phyloP scores from a whole-genome alignment of 2,797 vertebrate species.

The Chaetophractus vellerosus region DNA sequence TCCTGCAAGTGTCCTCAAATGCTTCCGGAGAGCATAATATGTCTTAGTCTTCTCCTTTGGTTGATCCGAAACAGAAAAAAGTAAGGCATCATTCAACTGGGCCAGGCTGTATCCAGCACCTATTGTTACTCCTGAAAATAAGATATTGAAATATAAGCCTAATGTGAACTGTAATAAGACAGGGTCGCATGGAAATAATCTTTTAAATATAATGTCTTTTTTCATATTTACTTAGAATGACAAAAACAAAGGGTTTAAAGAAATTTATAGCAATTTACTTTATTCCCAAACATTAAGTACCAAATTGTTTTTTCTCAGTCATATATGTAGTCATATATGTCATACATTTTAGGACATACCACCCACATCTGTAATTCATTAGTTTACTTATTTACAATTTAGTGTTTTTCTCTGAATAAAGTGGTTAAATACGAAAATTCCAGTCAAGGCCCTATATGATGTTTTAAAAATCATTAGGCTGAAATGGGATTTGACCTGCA shows the following conservation, averaged over 20 bases:
- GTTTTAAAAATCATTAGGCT: not conserved
- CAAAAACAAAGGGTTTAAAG: not conserved
- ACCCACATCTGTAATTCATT: not conserved
- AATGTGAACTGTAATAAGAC: not conserved
- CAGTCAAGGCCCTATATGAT: not conserved
- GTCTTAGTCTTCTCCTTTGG: slow-evolving; percentile 89
- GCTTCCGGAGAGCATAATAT: slow-evolving; percentile 89
- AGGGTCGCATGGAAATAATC: not conserved
- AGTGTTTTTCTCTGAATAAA: not conserved
- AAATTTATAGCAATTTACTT: not conserved
- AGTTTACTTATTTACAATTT: not conserved
- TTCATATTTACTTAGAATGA: not conserved
- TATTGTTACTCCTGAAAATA: slow-evolving; percentile 90
- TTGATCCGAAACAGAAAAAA: slow-evolving; percentile 84
- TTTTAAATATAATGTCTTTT: not conserved
- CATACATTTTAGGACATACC: not conserved
- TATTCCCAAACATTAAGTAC: slow-evolving; percentile 1
- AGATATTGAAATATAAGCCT: not conserved
- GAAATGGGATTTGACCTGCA: not conserved
- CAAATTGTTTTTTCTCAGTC: not conserved
- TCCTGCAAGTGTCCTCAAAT: slow-evolving; percentile 91
- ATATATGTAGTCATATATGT: not conserved
- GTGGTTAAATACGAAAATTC: not conserved
- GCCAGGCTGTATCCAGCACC: slow-evolving; percentile 91
- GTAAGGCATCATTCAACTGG: slow-evolving; percentile 87